phyloP scores from a whole-genome alignment of 2,113 vertebrate genomes.

The Bolborhynchus lineola region DNA sequence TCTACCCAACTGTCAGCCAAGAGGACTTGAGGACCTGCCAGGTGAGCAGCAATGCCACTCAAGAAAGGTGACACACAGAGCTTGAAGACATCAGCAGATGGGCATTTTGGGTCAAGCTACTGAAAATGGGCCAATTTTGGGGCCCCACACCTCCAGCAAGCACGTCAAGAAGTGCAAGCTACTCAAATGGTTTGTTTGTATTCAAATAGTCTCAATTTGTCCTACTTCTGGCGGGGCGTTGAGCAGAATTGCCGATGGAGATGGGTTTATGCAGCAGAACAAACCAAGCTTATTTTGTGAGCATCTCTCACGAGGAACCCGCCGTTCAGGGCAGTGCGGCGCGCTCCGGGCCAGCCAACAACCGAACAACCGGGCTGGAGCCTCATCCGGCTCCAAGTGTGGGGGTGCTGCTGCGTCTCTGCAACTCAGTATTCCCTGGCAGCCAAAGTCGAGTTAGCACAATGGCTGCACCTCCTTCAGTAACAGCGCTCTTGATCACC shows the following conservation, averaged over 20 bases:
- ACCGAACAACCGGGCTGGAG: neutral
- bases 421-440: constrained; percentile 2
- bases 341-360: neutral
- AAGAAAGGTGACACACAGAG: neutral
- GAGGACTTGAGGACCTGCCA: neutral
- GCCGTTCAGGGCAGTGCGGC: rapidly evolving
- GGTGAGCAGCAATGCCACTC: neutral
- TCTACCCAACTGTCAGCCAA: neutral
- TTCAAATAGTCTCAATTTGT: neutral
- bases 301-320: neutral
- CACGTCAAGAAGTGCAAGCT: neutral
- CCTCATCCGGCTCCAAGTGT: neutral
- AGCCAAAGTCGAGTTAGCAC: neutral
- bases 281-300: neutral
- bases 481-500: constrained; percentile 3
- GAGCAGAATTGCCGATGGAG: neutral
- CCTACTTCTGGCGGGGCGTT: neutral
- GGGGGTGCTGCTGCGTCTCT: neutral
- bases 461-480: neutral
- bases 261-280: neutral
- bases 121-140: neutral
- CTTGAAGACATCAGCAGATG: neutral
- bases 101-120: neutral
- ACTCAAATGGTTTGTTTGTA: neutral
- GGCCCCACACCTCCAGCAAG: neutral